A percentile compares a stretch with the other conserved stretches of the same genome.
phyloP scores from a whole-genome alignment of 1,140 invertebrate genomes.

The Lordiphosa clarofinis region DNA sequence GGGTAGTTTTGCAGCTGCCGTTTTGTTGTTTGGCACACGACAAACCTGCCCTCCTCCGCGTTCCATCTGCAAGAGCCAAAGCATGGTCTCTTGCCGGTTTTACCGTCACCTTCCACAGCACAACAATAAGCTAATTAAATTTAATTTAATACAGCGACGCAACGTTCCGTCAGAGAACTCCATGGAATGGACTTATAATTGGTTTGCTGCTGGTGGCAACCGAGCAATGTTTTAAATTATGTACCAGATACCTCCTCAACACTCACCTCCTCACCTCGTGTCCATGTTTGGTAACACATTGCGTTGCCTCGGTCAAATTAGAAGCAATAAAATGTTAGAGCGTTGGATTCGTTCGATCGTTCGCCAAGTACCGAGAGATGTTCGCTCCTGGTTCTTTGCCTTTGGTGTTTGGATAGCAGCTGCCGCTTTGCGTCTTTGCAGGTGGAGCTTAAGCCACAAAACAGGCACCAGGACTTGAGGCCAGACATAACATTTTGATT shows the following conservation, averaged over 20 bases:
- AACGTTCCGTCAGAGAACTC: constrained; percentile 56
- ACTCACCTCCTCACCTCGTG: too few relatives aligned
- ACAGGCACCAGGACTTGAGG: not conserved
- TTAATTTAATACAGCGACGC: constrained; percentile 66
- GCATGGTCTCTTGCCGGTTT: too few relatives aligned
- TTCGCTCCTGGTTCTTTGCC: constrained; percentile 19
- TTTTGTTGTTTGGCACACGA: too few relatives aligned
- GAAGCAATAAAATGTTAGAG: constrained; percentile 58
- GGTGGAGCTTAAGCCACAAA: not conserved
- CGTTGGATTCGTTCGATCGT: constrained; percentile 4
- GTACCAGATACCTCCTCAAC: constrained; percentile 7
- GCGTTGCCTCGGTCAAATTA: constrained; percentile 39
- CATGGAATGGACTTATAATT: constrained; percentile 41
- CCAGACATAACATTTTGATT: not conserved
- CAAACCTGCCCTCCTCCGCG: too few relatives aligned
- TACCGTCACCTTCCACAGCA: constrained; percentile 9
- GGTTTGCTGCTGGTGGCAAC: constrained; percentile 38
- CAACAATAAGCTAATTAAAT: constrained; percentile 60
- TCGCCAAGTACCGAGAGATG: constrained; percentile 55
- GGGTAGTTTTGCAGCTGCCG: too few relatives aligned
- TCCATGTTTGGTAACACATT: not conserved
- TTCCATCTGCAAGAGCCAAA: too few relatives aligned
- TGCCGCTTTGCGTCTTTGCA: constrained; percentile 1
- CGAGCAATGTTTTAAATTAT: constrained; percentile 54
- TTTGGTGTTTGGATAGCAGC: constrained; percentile 7